Percentiles rank a stretch among this genome's conserved stretches.
These are phyloP conservation scores for Vanacampus margaritifer DNA, from an alignment of 2,113 vertebrate species.

Conservation along the genomic window DNA sequence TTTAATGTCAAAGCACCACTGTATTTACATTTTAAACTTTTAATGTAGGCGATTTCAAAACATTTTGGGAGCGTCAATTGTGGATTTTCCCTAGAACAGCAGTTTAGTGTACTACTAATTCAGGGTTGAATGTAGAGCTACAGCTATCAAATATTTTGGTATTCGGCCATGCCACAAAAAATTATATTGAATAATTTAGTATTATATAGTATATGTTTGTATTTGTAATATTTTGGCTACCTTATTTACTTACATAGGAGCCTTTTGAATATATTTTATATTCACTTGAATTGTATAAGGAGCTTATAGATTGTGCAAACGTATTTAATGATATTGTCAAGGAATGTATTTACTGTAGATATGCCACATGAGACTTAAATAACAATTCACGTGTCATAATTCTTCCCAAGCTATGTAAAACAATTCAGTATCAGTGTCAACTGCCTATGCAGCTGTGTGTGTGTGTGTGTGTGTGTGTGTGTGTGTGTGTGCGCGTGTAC, in stretches of 20 bases:
- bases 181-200: too few species aligned
- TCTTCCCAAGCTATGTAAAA: conserved; percentile 28
- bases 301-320: not conserved
- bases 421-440: conserved; percentile 21
- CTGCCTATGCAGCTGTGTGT: conserved; percentile 43
- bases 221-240: not conserved
- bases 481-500: conserved; percentile 19
- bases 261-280: not conserved
- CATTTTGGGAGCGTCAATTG: too few species aligned
- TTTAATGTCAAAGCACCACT: too few species aligned
- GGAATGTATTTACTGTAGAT: not conserved
- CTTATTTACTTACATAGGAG: not conserved
- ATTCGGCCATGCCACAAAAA: too few species aligned
- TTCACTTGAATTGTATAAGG: not conserved
- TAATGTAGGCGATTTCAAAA: too few species aligned
- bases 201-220: too few species aligned
- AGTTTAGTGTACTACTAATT: too few species aligned
- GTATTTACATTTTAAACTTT: too few species aligned
- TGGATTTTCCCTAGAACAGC: too few species aligned
- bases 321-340: not conserved
- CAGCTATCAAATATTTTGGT: too few species aligned
- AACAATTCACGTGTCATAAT: conserved; percentile 7
- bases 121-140: too few species aligned
- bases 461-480: conserved; percentile 19
- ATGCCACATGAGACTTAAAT: conserved; percentile 10